Evolutionary conservation across 2,113 vertebrate genomes (phyloP).

Genomic region (Euleptes europaea): DNA sequence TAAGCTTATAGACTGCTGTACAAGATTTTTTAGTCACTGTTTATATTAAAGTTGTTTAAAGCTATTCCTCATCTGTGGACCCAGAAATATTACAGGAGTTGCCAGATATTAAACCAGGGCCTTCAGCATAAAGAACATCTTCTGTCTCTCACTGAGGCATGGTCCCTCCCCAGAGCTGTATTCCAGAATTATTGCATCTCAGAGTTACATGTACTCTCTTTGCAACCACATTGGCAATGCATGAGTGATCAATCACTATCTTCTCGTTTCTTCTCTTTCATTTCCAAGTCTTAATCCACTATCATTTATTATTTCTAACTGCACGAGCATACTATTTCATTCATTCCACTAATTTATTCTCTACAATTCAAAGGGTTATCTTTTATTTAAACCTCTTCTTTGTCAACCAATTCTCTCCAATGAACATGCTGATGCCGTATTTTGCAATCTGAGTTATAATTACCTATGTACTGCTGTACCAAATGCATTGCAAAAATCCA

Average conservation of each 20-base stretch:
- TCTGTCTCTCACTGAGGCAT: too few relatives aligned
- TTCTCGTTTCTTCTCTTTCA: neutral
- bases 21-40: too few relatives aligned
- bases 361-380: neutral
- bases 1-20: too few relatives aligned
- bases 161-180: neutral
- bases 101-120: too few relatives aligned
- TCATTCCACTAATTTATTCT: neutral
- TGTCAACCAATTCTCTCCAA: neutral
- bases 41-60: too few relatives aligned
- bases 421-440: neutral
- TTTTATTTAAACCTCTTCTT: neutral
- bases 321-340: neutral
- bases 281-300: neutral
- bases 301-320: neutral
- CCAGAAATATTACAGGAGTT: too few relatives aligned
- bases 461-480: neutral
- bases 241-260: neutral
- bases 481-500: neutral
- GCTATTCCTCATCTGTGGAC: too few relatives aligned
- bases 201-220: neutral
- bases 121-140: too few relatives aligned
- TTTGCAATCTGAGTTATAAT: neutral
- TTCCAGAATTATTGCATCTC: neutral
- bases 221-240: neutral